A percentile compares a stretch with the other conserved stretches of the same genome.
These are phyloP conservation scores for Xanthorhoe spadicearia DNA, from an alignment of 2,888 invertebrate genomes.

Conservation along the genomic window DNA sequence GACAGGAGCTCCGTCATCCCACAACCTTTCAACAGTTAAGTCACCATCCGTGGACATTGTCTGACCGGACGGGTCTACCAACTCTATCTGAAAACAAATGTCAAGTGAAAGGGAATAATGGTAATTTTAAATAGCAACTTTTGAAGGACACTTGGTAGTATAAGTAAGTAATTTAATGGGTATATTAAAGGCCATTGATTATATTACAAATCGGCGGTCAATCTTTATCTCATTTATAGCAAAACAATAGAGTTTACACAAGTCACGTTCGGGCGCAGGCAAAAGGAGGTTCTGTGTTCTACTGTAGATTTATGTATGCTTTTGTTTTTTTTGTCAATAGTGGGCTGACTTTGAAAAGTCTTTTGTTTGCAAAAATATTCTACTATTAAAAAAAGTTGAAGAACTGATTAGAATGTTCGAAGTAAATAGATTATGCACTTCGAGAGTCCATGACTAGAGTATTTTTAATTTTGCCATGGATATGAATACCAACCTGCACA, in stretches of 20 bases:
- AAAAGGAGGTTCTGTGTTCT: too few species aligned
- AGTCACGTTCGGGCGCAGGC: slow-evolving; percentile 27
- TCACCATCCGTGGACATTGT: slow-evolving; percentile 64
- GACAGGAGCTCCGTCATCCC: slow-evolving; percentile 77
- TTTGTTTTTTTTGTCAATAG: too few species aligned
- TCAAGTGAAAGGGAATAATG: not conserved
- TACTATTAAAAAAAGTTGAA: too few species aligned
- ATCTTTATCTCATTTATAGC: not conserved
- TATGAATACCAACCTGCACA: slow-evolving; percentile 80
- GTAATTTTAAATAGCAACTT: not conserved
- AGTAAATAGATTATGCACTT: too few species aligned
- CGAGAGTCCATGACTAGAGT: too few species aligned
- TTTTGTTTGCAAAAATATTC: too few species aligned
- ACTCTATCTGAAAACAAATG: slow-evolving; percentile 63
- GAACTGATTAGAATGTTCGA: too few species aligned
- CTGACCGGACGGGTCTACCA: slow-evolving; percentile 70
- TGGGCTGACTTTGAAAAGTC: too few species aligned
- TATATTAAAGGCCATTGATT: not conserved
- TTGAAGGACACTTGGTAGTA: not conserved
- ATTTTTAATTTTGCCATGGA: too few species aligned
- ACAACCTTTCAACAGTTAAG: slow-evolving; percentile 69
- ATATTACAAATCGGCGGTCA: not conserved
- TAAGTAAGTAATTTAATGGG: not conserved
- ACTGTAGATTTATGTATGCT: too few species aligned
- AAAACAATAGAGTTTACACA: slow-evolving; percentile 12